Evolutionary conservation across 53 echinoderm and acorn worm species (phyloP).

Genomic region (Echinarachnius parma): DNA sequence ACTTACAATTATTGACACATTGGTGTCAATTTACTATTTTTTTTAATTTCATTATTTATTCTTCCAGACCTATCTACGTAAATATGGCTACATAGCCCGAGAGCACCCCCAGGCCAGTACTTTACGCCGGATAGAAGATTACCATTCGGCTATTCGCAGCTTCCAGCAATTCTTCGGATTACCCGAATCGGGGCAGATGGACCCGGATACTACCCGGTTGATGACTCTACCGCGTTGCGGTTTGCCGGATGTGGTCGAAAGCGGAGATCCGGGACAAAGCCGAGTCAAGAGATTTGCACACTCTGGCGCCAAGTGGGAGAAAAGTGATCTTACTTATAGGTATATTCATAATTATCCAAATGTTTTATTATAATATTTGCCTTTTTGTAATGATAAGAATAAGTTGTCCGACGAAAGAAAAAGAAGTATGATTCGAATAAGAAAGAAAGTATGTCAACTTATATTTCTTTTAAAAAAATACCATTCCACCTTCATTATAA

Average conservation of each 20-base stretch:
- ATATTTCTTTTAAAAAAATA: no score
- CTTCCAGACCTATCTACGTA: constrained; percentile 70
- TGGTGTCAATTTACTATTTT: no score
- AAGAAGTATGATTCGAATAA: no score
- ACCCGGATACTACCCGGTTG: constrained; percentile 54
- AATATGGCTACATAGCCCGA: constrained; percentile 64
- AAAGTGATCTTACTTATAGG: constrained; percentile 82
- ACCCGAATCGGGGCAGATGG: constrained; percentile 60
- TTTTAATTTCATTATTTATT: no score
- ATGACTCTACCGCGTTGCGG: constrained; percentile 82
- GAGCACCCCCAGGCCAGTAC: constrained; percentile 69
- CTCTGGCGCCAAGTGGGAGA: constrained; percentile 74
- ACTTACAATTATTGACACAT: no score
- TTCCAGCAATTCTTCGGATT: constrained; percentile 76
- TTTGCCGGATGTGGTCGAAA: constrained; percentile 56
- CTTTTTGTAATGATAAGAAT: no score
- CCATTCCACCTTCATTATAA: no score
- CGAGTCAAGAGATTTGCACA: constrained; percentile 64
- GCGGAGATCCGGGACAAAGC: constrained; percentile 37
- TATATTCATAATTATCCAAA: not conserved
- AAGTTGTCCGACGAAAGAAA: no score
- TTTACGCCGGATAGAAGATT: constrained; percentile 67
- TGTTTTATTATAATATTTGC: no score
- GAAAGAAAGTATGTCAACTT: no score
- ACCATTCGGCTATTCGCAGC: constrained; percentile 53